These are phyloP conservation scores for Rhabdomys pumilio DNA, from an alignment of 2,797 vertebrate species.

Conservation along the genomic window DNA sequence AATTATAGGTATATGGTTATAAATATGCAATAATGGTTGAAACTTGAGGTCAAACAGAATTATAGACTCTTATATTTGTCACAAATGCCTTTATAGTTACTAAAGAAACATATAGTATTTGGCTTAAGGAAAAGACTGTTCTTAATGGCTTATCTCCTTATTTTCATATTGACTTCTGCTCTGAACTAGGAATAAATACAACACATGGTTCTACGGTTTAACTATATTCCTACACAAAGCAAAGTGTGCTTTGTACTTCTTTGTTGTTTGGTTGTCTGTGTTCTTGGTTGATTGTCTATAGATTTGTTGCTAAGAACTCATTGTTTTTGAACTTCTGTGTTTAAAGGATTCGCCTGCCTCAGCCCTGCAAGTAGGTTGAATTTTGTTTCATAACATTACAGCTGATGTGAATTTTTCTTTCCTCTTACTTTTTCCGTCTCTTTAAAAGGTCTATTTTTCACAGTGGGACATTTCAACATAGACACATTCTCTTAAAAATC, in stretches of 20 bases:
- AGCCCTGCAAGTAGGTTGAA: background rate
- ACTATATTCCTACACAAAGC: background rate
- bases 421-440: background rate
- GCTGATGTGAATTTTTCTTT: background rate
- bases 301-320: background rate
- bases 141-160: slow-evolving; percentile 1
- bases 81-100: background rate
- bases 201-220: background rate
- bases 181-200: background rate
- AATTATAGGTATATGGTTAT: background rate
- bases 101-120: background rate
- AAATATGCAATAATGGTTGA: background rate
- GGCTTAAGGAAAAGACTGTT: background rate
- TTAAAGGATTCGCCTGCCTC: background rate
- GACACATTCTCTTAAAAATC: slow-evolving; percentile 41
- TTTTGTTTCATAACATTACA: background rate
- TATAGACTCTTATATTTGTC: background rate
- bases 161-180: slow-evolving; percentile 50
- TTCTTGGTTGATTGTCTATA: background rate
- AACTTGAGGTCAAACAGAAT: background rate
- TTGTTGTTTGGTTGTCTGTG: background rate
- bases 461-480: slow-evolving; percentile 39
- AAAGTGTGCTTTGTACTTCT: background rate
- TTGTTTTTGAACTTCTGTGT: background rate
- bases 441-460: slow-evolving; percentile 25